A percentile compares a stretch with the other conserved stretches of the same genome.
phyloP scores from a whole-genome alignment of 2,113 vertebrate species.

The Cichladusa arquata region DNA sequence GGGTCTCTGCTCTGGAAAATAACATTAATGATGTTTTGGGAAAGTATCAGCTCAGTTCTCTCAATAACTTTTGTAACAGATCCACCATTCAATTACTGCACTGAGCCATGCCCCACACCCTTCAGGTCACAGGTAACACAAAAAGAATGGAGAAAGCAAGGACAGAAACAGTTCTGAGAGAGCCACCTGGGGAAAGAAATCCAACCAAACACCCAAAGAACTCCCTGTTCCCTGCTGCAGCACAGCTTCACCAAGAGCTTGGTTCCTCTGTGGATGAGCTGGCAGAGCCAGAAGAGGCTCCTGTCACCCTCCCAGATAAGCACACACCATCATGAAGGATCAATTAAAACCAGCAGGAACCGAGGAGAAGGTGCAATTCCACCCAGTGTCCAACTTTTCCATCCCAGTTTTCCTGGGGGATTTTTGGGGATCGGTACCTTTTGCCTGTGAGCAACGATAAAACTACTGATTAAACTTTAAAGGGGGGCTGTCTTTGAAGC shows the following conservation, averaged over 20 bases:
- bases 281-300: background rate
- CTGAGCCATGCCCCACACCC: too few species aligned
- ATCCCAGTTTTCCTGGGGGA: background rate
- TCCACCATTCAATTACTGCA: background rate
- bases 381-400: background rate
- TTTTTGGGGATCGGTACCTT: background rate
- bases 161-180: background rate
- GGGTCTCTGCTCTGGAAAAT: background rate
- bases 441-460: conserved; percentile 34
- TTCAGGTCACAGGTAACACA: too few species aligned
- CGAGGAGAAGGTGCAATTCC: background rate
- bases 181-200: background rate
- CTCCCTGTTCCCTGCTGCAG: background rate
- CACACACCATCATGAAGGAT: background rate
- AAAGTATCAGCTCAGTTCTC: background rate
- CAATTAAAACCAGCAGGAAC: background rate
- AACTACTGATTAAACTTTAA: conserved; percentile 55
- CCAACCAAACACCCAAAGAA: background rate
- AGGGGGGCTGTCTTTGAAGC: conserved; percentile 46
- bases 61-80: background rate
- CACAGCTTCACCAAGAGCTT: background rate
- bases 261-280: background rate
- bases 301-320: rapidly evolving
- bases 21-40: rapidly evolving
- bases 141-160: too few species aligned